Base-by-base conservation (phyloP, 2,113 vertebrate genomes). In the Ovis canadensis region DNA sequence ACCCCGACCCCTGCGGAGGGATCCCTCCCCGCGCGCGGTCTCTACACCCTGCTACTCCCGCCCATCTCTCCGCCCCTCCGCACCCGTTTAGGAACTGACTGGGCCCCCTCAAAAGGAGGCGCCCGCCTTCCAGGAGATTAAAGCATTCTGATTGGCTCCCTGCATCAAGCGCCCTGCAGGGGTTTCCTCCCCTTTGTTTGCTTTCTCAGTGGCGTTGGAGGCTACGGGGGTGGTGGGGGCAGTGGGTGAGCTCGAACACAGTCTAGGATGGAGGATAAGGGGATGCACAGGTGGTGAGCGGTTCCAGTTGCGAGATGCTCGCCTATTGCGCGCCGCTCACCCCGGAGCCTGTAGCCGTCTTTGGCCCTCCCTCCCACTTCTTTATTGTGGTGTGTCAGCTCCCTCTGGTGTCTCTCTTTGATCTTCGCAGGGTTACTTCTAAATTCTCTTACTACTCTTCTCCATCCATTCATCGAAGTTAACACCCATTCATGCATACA, bases 111-210 rank as follows among this genome's bases (percentile, higher is more conserved):
- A 54, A 96, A 96, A 1, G 25, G 13, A 95, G 87, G 74, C 15
- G 43, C 55, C 96, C 40, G 95, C 93, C 93, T 83, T 48, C 52
- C 80, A 7, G 74, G 54, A n/a, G 50, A 36, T 5, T 23, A 4
- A n/a, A 52, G 67, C 16, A 60, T 74, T 50, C 48, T 52, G 86
- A 96, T 98, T 98, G 98, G 97, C 45, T 71, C 10, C 45, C 25
- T 27, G 55, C 52, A n/a, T 88, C n/a, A 59, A 19, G 74, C 62
- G 16, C 77, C 57, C 60, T 50, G 81, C 78, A 36, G 82, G 93
- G 88, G 67, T 94, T 62, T 16, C 97, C 97, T 91, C 96, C 97
- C 89, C 62, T 98, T 97, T 97, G 97, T 98, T 98, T 98, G 96
- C 96, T 88, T 85, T 96, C 85, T 23, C 29, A 0, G 90, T 11